Base-by-base conservation (phyloP, 2,113 vertebrate species). In the Sebastes schlegelii region DNA sequence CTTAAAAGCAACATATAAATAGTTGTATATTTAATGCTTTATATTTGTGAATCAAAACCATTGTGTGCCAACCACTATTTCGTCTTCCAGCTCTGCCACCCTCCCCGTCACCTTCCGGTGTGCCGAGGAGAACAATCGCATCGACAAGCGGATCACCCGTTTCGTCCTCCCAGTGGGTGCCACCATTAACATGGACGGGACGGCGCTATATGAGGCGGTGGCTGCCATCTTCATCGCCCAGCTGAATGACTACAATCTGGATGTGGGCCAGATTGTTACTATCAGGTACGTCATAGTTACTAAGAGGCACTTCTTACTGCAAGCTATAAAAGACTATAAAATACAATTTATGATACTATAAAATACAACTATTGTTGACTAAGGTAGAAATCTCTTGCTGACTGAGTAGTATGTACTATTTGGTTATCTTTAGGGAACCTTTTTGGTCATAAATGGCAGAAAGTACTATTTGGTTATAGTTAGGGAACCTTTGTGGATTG, bases 121-220 rank as follows among this genome's bases (percentile, higher is more conserved):
- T 78, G 96, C 97, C 0, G 98, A 99, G 92, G 98, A 99, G 73
- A 99, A 99, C 88, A 99, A 99, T 76, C 83, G 78, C 0, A 94
- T 99, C 0, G 98, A 99, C 94, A 99, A 97, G 91, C 95, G 98
- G 79, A 99, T 99, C 94, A 99, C 98, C 0, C 96, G 98, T 80
- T 99, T 99, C 0, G 97, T 99, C 82, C 93, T 99, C 67, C 98
- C 98, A 0, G 97, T 99, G 2, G 98, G 98, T 9, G 98, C 98
- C 79, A 99, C 98, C 52, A 99, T 99, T 84, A 99, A 99, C 95
- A 99, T 99, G 98, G 98, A 99, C 0, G 98, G 98, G 55, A 99
- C 97, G 0, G 98, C 98, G 0, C 97, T 99, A 23, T 99, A 99
- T 0, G 98, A 99, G 88, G 98, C 98, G 0, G 98, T 99, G 83